Percentiles rank a stretch among this genome's conserved stretches.
Evolutionary conservation across 2,113 vertebrate genomes (phyloP).

Genomic region (Rhinichthys klamathensis): DNA sequence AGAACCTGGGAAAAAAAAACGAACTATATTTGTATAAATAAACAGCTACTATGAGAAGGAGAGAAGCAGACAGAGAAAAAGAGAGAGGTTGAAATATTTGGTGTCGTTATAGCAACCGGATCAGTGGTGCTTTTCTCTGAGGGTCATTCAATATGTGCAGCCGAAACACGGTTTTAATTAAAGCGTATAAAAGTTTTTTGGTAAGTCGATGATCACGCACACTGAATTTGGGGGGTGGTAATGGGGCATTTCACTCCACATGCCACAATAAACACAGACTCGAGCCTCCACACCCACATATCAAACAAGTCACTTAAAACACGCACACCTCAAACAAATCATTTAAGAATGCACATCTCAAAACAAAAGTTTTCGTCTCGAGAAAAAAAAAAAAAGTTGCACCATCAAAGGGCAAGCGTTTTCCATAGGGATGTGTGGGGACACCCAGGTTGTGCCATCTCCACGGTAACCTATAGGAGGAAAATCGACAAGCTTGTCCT

Average conservation of each 20-base stretch:
- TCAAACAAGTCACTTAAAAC: constrained; percentile 32
- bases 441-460: constrained; percentile 78
- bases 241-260: constrained; percentile 74
- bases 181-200: constrained; percentile 76
- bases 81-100: constrained; percentile 78
- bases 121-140: constrained; percentile 77
- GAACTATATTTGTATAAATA: constrained; percentile 29
- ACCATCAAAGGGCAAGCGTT: constrained; percentile 16
- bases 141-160: constrained; percentile 78
- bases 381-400: not conserved
- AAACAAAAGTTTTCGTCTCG: not conserved
- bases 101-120: constrained; percentile 84
- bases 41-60: constrained; percentile 60
- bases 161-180: constrained; percentile 74
- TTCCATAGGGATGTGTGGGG: constrained; percentile 46
- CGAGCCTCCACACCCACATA: constrained; percentile 50
- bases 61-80: constrained; percentile 62
- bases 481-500: constrained; percentile 65
- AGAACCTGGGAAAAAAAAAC: constrained; percentile 12
- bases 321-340: constrained; percentile 11
- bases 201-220: constrained; percentile 71
- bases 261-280: constrained; percentile 70
- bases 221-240: constrained; percentile 73
- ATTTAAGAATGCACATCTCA: constrained; percentile 17
- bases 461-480: constrained; percentile 68